Base-by-base conservation (phyloP, 1,140 invertebrate species). In the Potamilus streckersoni region DNA sequence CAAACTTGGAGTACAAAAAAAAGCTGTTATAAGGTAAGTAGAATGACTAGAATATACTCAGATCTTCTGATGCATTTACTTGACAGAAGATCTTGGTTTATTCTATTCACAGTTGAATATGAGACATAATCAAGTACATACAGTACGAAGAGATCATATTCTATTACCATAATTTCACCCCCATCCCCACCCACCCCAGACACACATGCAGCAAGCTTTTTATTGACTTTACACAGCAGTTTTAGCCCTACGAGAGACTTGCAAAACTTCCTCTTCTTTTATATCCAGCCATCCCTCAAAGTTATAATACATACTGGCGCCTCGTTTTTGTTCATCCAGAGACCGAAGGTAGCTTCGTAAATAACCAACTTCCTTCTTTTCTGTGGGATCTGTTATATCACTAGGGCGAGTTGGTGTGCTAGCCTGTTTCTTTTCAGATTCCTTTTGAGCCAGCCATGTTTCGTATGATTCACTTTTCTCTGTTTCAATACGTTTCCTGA, bases 391-490 rank as follows among this genome's bases (percentile, higher is more conserved):
- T 16, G 57, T 27, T 5, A 61, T 20, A n/a, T 63, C 57, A 20
- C 38, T 57, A 38, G 58, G 60, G 23, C 63, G 66, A 11, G 67
- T 20, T 31, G 69, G 75, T 23, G 56, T n/a, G 17, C 16, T 31
- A 20, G 65, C 6, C 55, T 55, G 2, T 69, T 74, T 64, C 59
- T 72, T 77, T 23, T 77, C 75, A 5, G 75, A 72, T 67, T 77
- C 75, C 64, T 77, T 77, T 58, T 77, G 72, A 15, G 75, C 75
- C 20, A 77, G 58, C 75, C 75, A 77, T 11, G 75, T 77, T 58
- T 77, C 75, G n/a, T 77, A 77, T 20, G 75, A 77, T 69, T 77
- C 75, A 62, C 75, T 77, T 64, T 77, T 71, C 31, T 77, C 75
- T 14, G 65, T 66, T 49, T 77, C 75, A 27, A 69, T 64, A 2